Evolutionary conservation across 2,888 invertebrate genomes (phyloP), one percentile per base, ranked within the genome.

Genomic region (Trachelus troglodyta): DNA sequence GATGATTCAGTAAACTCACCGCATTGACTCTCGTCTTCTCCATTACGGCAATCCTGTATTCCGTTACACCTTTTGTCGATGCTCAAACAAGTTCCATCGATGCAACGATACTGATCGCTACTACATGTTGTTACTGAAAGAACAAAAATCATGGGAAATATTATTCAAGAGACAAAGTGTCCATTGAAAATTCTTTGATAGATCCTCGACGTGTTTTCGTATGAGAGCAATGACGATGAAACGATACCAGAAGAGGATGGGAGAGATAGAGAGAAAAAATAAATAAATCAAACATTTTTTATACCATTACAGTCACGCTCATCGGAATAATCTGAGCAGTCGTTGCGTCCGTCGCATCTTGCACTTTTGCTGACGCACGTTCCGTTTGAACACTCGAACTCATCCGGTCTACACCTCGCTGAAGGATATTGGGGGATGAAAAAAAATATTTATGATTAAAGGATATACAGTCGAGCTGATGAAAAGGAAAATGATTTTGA

Each of bases 281-380:
- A 82, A 76, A 76, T 81, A 82, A 80, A 80, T 78, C 76, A 80
- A 83, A 31, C 31, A 9, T 31, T 31, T 71, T 34, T 6, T 33
- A 83, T 88, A 88, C 89, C 89, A 76, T 82, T 87, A 88, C 94
- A 95, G 84, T 92, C 90, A 79, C 85, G 86, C 89, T 95, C 95
- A 88, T 95, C 95, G 23, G 94, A 93, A 79, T 92, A 90, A 91
- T 94, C 94, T 33, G 83, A 84, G 90, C 95, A 95, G 89, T 95
- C 94, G 73, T 85, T 85, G 69, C 89, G 91, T 79, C 89, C 88
- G 77, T 91, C 86, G 88, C 93, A 94, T 83, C 92, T 90, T 79
- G 87, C 86, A 76, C 86, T 90, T 78, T 88, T 89, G 83, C 92
- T 91, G 84, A 94, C 92, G 89, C 94, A 94, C 77, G 87, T 90